Percentiles rank a stretch among this genome's conserved stretches.
Conservation (phyloP, 1,140 invertebrate species). For the Hypsibius dujardini region DNA sequence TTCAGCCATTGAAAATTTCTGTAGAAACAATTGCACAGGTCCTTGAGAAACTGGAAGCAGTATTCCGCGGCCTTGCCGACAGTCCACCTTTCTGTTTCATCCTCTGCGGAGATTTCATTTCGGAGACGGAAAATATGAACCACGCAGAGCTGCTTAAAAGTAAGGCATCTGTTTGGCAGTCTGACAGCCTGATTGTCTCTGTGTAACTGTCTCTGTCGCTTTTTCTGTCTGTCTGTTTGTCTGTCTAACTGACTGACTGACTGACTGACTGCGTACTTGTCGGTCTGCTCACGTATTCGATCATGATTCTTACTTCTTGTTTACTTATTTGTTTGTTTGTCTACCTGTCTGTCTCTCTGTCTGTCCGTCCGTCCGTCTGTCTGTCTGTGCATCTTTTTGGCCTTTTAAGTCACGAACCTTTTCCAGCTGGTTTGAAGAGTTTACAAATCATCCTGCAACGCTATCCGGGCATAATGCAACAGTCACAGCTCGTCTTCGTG, state of each 20-base stretch:
- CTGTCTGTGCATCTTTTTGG: too few relatives aligned
- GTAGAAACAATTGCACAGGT: constrained; percentile 37
- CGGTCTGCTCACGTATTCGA: too few relatives aligned
- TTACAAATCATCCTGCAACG: constrained; percentile 54
- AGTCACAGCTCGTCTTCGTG: constrained; percentile 68
- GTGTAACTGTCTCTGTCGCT: neutral
- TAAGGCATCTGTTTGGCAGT: constrained; percentile 22
- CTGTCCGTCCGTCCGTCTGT: too few relatives aligned
- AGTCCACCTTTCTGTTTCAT: constrained; percentile 75
- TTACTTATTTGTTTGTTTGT: too few relatives aligned
- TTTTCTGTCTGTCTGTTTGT: too few relatives aligned
- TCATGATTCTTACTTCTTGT: too few relatives aligned
- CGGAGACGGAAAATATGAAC: constrained; percentile 30
- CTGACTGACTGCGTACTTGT: too few relatives aligned
- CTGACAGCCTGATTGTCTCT: neutral
- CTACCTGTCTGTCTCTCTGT: too few relatives aligned
- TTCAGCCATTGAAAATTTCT: constrained; percentile 17
- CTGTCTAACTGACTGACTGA: too few relatives aligned
- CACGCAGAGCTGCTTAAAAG: constrained; percentile 31
- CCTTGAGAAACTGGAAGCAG: constrained; percentile 56
- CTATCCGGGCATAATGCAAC: constrained; percentile 44
- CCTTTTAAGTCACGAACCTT: constrained; percentile 23
- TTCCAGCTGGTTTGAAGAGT: constrained; percentile 48
- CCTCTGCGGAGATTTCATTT: constrained; percentile 77
- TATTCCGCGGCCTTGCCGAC: constrained; percentile 69